Percentiles rank a stretch among this genome's conserved stretches.
Conservation (phyloP, 2,113 vertebrate species). For the Ovis aries region DNA sequence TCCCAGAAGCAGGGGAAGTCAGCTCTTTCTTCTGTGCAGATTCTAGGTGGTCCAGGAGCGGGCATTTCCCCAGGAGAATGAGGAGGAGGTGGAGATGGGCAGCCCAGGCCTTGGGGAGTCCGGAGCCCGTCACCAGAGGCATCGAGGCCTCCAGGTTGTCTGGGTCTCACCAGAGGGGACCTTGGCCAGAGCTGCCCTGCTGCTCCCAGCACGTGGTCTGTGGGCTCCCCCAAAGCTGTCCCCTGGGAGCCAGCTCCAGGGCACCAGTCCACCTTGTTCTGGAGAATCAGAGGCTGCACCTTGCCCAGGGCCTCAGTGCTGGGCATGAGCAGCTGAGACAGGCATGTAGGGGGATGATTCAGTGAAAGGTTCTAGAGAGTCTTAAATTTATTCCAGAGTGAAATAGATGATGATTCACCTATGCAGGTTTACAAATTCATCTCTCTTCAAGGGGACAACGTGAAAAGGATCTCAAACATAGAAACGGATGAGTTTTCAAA, state of each 20-base stretch:
- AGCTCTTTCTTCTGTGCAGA: background rate
- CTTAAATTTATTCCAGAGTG: background rate
- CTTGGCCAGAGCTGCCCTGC: background rate
- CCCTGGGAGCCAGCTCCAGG: background rate
- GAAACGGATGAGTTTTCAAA: accelerated
- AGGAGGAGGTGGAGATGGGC: background rate
- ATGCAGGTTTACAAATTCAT: accelerated
- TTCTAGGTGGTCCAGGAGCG: background rate
- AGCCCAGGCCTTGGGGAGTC: accelerated
- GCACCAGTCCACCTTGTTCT: accelerated
- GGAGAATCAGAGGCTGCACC: background rate
- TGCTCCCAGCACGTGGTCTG: accelerated
- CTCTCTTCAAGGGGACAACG: background rate
- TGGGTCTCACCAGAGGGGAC: background rate
- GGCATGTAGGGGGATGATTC: background rate
- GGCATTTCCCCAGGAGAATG: accelerated
- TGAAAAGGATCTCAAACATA: background rate
- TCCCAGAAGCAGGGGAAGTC: accelerated
- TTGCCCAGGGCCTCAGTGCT: background rate
- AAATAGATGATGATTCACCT: accelerated
- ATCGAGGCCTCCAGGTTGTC: background rate
- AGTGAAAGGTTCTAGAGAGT: background rate
- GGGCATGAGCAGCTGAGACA: background rate
- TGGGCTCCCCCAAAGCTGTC: background rate
- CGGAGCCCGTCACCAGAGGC: accelerated